Evolutionary conservation across 1,140 invertebrate genomes (phyloP).

Genomic region (Drosophila nannoptera): DNA sequence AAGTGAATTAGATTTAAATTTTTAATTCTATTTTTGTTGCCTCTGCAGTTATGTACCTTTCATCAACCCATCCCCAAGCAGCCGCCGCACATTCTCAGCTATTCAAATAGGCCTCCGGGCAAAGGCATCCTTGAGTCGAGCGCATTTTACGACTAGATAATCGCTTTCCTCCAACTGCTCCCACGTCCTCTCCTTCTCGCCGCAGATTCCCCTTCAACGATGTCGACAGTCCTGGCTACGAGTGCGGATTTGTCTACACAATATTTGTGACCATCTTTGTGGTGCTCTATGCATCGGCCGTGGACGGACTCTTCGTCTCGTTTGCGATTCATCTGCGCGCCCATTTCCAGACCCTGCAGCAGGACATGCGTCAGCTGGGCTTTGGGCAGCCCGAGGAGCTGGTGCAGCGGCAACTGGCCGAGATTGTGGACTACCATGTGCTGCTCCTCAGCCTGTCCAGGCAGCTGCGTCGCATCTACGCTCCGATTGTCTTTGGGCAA

Average conservation of each 20-base stretch:
- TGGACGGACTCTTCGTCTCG: constrained; percentile 67
- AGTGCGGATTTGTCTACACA: constrained; percentile 57
- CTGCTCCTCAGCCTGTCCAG: constrained; percentile 45
- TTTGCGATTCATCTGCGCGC: constrained; percentile 71
- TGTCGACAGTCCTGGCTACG: constrained; percentile 57
- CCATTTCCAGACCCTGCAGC: constrained; percentile 65
- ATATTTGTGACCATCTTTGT: constrained; percentile 57
- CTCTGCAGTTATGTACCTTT: neutral
- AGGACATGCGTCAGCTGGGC: constrained; percentile 28
- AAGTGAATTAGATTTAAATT: neutral
- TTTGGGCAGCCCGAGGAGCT: constrained; percentile 15
- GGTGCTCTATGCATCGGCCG: constrained; percentile 61
- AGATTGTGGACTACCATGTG: constrained; percentile 54
- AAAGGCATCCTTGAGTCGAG: neutral
- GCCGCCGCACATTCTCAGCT: neutral
- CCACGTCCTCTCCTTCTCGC: neutral
- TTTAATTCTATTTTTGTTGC: neutral
- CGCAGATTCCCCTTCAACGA: constrained; percentile 65
- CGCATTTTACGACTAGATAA: neutral
- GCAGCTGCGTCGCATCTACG: constrained; percentile 51
- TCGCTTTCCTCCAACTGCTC: neutral
- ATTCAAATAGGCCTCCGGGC: neutral
- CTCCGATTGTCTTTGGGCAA: constrained; percentile 69
- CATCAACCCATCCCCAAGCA: neutral
- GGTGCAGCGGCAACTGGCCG: constrained; percentile 26